Percentiles rank a stretch among this genome's conserved stretches.
Evolutionary conservation across 2,888 invertebrate genomes (phyloP).

Genomic region (Tortrix viridana): DNA sequence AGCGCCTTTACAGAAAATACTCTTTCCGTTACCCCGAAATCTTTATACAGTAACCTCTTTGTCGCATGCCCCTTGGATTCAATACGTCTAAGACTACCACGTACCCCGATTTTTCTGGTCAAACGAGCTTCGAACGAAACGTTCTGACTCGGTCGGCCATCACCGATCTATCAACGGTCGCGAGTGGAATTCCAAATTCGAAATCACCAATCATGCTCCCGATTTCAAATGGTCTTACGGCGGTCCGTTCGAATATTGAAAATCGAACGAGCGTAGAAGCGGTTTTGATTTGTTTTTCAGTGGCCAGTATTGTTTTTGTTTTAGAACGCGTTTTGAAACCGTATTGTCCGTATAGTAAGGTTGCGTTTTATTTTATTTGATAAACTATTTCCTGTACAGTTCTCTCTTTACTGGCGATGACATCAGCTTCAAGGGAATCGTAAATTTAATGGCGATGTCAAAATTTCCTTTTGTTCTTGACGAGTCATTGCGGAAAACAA

Average conservation of each 20-base stretch:
- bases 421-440: slow-evolving; percentile 66
- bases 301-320: slow-evolving; percentile 40
- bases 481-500: slow-evolving; percentile 36
- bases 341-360: slow-evolving; percentile 16
- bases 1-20: slow-evolving; percentile 30
- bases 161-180: slow-evolving; percentile 79
- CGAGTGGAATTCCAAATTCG: slow-evolving; percentile 77
- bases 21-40: slow-evolving; percentile 25
- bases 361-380: slow-evolving; percentile 66
- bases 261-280: slow-evolving; percentile 66
- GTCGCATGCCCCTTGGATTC: slow-evolving; percentile 36
- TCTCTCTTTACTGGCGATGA: slow-evolving; percentile 68
- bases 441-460: slow-evolving; percentile 49
- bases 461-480: slow-evolving; percentile 35
- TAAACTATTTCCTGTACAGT: slow-evolving; percentile 80
- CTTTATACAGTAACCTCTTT: slow-evolving; percentile 34
- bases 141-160: slow-evolving; percentile 61
- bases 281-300: slow-evolving; percentile 64
- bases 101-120: slow-evolving; percentile 77
- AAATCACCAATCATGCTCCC: slow-evolving; percentile 72
- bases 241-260: slow-evolving; percentile 63
- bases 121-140: slow-evolving; percentile 66
- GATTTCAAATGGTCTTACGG: slow-evolving; percentile 69
- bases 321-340: slow-evolving; percentile 47
- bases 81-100: slow-evolving; percentile 57